Conservation (phyloP, 1,140 invertebrate genomes). For the Phocides pigmalion region DNA sequence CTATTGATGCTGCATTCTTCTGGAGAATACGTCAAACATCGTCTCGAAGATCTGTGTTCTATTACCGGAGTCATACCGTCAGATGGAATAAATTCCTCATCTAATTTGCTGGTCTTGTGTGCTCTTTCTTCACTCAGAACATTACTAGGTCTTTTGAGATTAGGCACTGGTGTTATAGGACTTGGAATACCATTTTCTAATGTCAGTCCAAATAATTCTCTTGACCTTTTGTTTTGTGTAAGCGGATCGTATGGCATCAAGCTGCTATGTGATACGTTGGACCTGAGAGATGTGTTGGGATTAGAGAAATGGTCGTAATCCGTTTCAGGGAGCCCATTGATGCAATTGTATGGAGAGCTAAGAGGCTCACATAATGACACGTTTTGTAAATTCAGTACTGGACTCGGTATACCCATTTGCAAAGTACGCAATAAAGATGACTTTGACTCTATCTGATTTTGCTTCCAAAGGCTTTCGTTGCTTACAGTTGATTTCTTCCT, state of each 20-base stretch:
- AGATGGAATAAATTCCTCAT: conserved; percentile 61
- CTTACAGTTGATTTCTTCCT: conserved; percentile 74
- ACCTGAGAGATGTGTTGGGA: conserved; percentile 53
- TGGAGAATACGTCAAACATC: conserved; percentile 75
- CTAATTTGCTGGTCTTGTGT: conserved; percentile 73
- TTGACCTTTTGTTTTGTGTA: conserved; percentile 56
- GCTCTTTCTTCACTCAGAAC: conserved; percentile 72
- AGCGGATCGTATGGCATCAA: conserved; percentile 52
- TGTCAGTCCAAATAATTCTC: conserved; percentile 69
- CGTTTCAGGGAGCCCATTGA: conserved; percentile 22
- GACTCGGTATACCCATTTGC: conserved; percentile 72
- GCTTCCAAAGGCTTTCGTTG: conserved; percentile 66
- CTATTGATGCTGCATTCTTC: conserved; percentile 75
- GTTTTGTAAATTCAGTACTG: conserved; percentile 57
- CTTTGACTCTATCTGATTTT: conserved; percentile 51
- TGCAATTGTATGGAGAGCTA: conserved; percentile 38
- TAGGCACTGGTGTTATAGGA: conserved; percentile 69
- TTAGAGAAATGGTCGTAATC: conserved; percentile 38
- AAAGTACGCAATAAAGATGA: conserved; percentile 58
- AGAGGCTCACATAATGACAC: conserved; percentile 58
- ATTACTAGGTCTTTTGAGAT: conserved; percentile 68
- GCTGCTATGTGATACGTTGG: conserved; percentile 71
- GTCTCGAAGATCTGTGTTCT: conserved; percentile 72
- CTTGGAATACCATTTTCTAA: conserved; percentile 76
- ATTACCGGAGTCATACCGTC: conserved; percentile 69